Percentiles rank a stretch among this genome's conserved stretches.
Conservation (phyloP, 2,888 invertebrate species). For the Mongoloraphidia duomilia region DNA sequence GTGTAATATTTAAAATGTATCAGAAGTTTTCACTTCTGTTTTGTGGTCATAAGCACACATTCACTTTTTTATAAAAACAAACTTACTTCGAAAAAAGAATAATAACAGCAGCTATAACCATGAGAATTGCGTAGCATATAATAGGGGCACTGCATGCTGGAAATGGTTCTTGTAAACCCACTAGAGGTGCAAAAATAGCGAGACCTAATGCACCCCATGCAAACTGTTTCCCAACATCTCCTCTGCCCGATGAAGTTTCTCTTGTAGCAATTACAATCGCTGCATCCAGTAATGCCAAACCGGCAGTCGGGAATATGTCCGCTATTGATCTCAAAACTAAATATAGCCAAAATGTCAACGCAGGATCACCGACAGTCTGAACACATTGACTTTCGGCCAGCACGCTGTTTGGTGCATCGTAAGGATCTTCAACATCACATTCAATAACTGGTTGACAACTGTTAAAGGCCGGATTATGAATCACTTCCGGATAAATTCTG, state of each 20-base stretch:
- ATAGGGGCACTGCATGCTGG: constrained; percentile 39
- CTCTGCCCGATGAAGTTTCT: constrained; percentile 64
- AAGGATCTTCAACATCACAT: constrained; percentile 57
- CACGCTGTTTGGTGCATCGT: constrained; percentile 48
- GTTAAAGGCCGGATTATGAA: constrained; percentile 19
- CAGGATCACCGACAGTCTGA: constrained; percentile 44
- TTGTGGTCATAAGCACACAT: too few relatives aligned
- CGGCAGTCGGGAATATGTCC: constrained; percentile 63
- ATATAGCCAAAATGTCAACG: constrained; percentile 56
- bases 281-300: constrained; percentile 52
- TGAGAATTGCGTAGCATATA: constrained; percentile 35
- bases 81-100: constrained; percentile 39
- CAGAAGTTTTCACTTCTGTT: too few relatives aligned
- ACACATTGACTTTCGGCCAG: constrained; percentile 54
- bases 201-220: constrained; percentile 62
- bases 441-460: constrained; percentile 51
- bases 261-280: constrained; percentile 71
- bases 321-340: constrained; percentile 51
- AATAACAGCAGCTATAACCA: constrained; percentile 49
- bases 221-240: constrained; percentile 64
- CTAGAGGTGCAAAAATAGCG: constrained; percentile 51
- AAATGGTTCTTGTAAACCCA: constrained; percentile 23
- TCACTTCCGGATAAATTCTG: constrained; percentile 38
- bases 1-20: too few relatives aligned
- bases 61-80: too few relatives aligned